Base-by-base conservation (phyloP, 2,888 invertebrate genomes). In the Alentia gelatinosa region DNA sequence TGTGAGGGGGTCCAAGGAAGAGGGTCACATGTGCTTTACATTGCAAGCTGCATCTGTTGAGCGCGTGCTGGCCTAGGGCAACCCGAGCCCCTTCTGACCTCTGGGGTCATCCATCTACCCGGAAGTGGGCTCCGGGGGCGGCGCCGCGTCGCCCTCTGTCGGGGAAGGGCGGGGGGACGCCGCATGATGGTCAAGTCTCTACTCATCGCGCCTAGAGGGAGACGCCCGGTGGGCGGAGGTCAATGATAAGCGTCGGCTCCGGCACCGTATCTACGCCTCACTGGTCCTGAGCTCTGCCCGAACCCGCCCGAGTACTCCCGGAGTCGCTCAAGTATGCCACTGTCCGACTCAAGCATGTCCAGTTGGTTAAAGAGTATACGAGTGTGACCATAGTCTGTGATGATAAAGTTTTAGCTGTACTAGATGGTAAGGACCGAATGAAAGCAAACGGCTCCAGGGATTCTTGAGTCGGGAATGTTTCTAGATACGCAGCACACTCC, bases 21-120 rank as follows among this genome's bases (percentile, higher is more conserved):
- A 19, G 86, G 86, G 86, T 86, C 86, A 86, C 86, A 86, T 86
- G 86, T 86, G 86, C n/a, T 50, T 50, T 33, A 30, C 5, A 47
- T 86, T 86, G 23, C 26, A 47, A n/a, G 86, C 35, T 86, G 33
- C 86, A 86, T 86, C 86, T 86, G 86, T 86, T 86, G 50, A 35
- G 86, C 39, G 83, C 83, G 39, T 83, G 86, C 86, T 47, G 79
- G 37, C 79, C 35, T 12, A 15, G 23, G 39, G 79, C 79, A 79
- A 79, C 79, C 37, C 86, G 86, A 47, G 86, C 42, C 42, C 47
- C 86, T 1, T 5, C 47, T 50, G 86, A 86, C 79, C 79, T 47
- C 47, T 1, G 86, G 50, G 86, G 86, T 86, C 86, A 50, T 86
- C 86, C 47, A 86, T 86, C 86, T 50, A 26, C 42, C 47, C 86